Evolutionary conservation across 2,797 vertebrate species (phyloP), one percentile per base, ranked within the genome.

Genomic region (Halcyon badia): DNA sequence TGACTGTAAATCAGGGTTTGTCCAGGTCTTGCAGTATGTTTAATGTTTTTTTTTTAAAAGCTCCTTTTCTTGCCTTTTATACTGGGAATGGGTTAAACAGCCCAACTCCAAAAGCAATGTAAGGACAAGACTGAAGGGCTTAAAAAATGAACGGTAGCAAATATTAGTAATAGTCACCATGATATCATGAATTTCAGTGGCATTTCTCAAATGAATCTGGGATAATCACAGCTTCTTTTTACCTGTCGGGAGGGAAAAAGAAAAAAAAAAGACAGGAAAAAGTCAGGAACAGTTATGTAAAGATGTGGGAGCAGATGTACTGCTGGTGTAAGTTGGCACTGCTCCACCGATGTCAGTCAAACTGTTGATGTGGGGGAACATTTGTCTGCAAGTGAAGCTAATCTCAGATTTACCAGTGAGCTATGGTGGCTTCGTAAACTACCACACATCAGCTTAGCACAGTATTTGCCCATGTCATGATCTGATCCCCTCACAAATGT

Each of bases 281-380:
- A 83, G 33, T 33, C 65, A 85, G 72, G 76, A 97, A 94, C 58
- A 66, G 82, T 95, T 94, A 91, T 49, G 51, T 92, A 95, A 97
- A 94, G 87, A 94, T 95, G 93, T 93, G 87, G 91, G 91, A 94
- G 89, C 93, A 95, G 87, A 92, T 95, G 83, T 76, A 94, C 83
- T 91, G 66, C 85, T 95, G 73, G 62, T 88, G 76, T 79, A 94
- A 95, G 54, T 12, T 88, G 84, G 93, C 94, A 70, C 25, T 58
- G 58, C 51, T 96, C 66, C 77, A 91, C 12, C 3, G 16, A 72
- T 72, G 82, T 69, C 91, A 94, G 25, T 95, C 84, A 94, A 89
- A 87, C 26, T 30, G 72, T 61, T 97, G 87, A 90, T 86, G 70
- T 93, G 87, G 77, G 73, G 77, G 94, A 96, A 78, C 21, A 49